Base-by-base conservation (phyloP, 2,888 invertebrate species). In the Melinaea marsaeus region DNA sequence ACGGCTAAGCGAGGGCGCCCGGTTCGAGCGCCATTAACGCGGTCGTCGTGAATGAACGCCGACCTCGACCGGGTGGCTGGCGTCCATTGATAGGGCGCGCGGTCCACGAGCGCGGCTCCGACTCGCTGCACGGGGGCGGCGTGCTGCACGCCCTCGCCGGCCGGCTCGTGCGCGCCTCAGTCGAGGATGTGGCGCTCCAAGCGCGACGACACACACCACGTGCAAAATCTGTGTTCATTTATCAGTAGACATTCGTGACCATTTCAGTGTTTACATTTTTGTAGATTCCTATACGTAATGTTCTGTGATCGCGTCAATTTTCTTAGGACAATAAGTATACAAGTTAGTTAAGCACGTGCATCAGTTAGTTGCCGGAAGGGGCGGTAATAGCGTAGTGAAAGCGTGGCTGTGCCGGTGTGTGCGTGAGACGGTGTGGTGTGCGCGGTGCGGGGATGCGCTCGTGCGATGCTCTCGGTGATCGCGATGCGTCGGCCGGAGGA, bases 401-500 rank as follows among this genome's bases (percentile, higher is more conserved):
- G 65, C 68, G 74, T 66, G 73, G 42, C 51, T 51, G 51, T 51
- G 51, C 32, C 51, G 51, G 51, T 51, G 51, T 51, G 51, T 32
- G 77, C 75, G 74, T 74, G 75, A 76, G 76, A 77, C 76, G 82
- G 82, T 78, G 86, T 78, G 80, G 81, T 73, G 76, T 72, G 80
- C 73, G 82, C 75, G 79, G 84, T 79, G 81, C 83, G 86, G 90
- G 85, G 79, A 89, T 89, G 90, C 87, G 81, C 85, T 79, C 86
- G 88, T 86, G 90, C 90, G 83, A 90, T 90, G 90, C 89, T 90
- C 84, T 89, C 90, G 83, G 90, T 93, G 93, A 92, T 94, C 92
- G 93, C 94, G 90, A 95, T 94, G 94, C 93, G 94, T 90, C 94
- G 94, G 88, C 93, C 94, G 93, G 93, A 92, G 92, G 94, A 93